These are phyloP conservation scores for Stenotaenia linearis DNA, from an alignment of 2,888 invertebrate species.

Conservation along the genomic window DNA sequence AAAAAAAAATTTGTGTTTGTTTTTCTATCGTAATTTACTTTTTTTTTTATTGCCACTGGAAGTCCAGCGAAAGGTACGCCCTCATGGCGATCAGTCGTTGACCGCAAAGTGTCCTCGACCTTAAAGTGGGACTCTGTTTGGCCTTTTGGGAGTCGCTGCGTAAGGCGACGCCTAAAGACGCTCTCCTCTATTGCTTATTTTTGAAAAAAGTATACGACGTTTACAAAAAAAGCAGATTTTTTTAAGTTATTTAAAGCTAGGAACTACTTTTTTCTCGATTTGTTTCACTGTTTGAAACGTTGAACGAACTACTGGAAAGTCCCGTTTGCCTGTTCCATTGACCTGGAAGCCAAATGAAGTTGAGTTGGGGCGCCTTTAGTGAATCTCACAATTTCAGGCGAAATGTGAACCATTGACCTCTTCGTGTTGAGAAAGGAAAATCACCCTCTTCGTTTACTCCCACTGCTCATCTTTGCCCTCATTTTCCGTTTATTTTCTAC, in stretches of 20 bases:
- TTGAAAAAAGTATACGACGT: too few relatives aligned
- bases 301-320: not conserved
- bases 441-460: not conserved
- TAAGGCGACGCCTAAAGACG: not conserved
- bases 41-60: not conserved
- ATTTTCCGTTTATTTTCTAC: not conserved
- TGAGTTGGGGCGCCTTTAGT: slow-evolving; percentile 10
- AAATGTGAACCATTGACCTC: slow-evolving; percentile 15
- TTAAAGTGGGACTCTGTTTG: not conserved
- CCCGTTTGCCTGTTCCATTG: slow-evolving; percentile 8
- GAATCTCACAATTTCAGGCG: slow-evolving; percentile 17
- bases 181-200: not conserved
- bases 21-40: not conserved
- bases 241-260: not conserved
- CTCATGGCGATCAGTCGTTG: slow-evolving; percentile 16
- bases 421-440: not conserved
- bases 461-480: slow-evolving; percentile 10
- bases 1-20: not conserved
- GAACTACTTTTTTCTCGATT: not conserved
- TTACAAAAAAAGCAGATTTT: not conserved
- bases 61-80: slow-evolving; percentile 7
- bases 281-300: not conserved
- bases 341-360: slow-evolving; percentile 8
- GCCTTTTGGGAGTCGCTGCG: slow-evolving; percentile 5
- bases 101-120: slow-evolving; percentile 17